Conservation (phyloP, 2,113 vertebrate species). For the Formicarius rufipectus region DNA sequence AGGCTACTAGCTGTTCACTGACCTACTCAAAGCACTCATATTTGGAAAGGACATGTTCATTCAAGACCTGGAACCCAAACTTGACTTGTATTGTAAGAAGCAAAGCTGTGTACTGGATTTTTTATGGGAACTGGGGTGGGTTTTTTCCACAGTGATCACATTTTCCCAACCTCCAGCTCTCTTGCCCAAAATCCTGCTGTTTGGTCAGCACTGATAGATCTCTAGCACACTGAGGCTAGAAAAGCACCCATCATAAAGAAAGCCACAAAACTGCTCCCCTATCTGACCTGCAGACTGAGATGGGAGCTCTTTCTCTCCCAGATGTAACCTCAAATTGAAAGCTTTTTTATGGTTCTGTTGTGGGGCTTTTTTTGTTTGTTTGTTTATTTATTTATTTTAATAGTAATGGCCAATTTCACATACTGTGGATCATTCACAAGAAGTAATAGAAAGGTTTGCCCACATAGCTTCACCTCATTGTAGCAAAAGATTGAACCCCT, state of each 20-base stretch:
- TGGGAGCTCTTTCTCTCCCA: background rate
- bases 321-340: background rate
- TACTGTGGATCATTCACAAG: background rate
- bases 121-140: accelerated
- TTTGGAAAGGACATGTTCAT: background rate
- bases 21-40: background rate
- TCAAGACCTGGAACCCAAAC: background rate
- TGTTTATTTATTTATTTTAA: no score
- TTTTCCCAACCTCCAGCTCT: background rate
- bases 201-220: background rate
- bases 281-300: background rate
- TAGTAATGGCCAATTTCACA: background rate
- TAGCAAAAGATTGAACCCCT: background rate
- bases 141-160: background rate
- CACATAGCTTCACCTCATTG: background rate
- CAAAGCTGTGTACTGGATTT: background rate
- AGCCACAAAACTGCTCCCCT: background rate
- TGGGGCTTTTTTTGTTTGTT: no score
- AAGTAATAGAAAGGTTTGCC: background rate
- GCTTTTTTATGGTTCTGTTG: background rate
- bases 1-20: background rate
- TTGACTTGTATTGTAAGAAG: background rate
- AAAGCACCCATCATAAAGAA: background rate
- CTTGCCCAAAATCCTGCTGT: background rate
- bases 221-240: background rate